These are phyloP conservation scores for Berghia stephanieae DNA, from an alignment of 1,140 invertebrate genomes.

Conservation along the genomic window DNA sequence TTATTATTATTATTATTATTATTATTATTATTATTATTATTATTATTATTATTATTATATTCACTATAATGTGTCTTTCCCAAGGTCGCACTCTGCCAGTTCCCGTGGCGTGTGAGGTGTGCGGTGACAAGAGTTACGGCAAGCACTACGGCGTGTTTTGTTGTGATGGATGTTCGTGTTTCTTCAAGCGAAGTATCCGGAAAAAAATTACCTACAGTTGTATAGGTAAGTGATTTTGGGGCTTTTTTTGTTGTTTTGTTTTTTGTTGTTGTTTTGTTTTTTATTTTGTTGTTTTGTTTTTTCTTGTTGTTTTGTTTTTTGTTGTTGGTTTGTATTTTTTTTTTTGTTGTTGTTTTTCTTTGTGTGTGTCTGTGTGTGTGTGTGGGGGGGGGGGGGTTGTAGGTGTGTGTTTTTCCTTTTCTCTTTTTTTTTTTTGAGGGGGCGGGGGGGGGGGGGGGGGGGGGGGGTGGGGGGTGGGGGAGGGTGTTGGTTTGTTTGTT, in stretches of 20 bases:
- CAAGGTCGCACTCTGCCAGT: conserved; percentile 76
- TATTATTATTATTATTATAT: too few species aligned
- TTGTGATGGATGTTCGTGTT: conserved; percentile 97
- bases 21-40: too few species aligned
- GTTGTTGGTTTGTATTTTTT: background rate
- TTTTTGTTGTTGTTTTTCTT: background rate
- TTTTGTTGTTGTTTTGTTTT: background rate
- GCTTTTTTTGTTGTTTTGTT: background rate
- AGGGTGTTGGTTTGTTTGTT: background rate
- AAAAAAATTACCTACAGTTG: conserved; percentile 97
- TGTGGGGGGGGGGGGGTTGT: background rate
- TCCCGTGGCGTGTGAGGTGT: conserved; percentile 86
- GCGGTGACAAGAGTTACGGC: conserved; percentile 94
- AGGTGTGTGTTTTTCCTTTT: background rate
- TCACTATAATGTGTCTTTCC: too few species aligned
- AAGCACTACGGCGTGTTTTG: conserved; percentile 98
- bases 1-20: too few species aligned
- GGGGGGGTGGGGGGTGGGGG: background rate
- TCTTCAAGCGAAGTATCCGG: conserved; percentile 96
- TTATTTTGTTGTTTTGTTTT: background rate
- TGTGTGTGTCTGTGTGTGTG: background rate
- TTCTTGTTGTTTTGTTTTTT: background rate
- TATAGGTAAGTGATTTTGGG: conserved; percentile 72
- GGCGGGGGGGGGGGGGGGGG: too few species aligned
- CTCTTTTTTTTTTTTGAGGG: background rate